Percentiles rank a stretch among this genome's conserved stretches.
Evolutionary conservation across 2,797 vertebrate genomes (phyloP).

Genomic region (Sitta carolinensis): DNA sequence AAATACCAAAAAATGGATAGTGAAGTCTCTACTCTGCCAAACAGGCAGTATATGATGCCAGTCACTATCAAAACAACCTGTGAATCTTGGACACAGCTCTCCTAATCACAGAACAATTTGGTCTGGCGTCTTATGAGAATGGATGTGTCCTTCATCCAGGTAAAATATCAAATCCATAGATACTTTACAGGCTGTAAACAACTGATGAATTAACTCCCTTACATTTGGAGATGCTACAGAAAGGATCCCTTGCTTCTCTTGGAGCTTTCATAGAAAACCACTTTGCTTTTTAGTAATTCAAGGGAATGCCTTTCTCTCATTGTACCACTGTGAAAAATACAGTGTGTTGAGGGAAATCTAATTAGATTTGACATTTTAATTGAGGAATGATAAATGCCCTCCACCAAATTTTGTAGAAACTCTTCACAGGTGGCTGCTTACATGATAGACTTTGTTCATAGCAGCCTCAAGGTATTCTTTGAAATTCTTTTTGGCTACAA

Average conservation of each 20-base stretch:
- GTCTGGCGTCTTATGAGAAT: slow-evolving; percentile 19
- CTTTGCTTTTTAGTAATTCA: slow-evolving; percentile 49
- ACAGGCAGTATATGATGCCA: slow-evolving; percentile 19
- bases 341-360: slow-evolving; percentile 25
- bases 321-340: not conserved
- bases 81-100: slow-evolving; percentile 34
- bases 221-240: not conserved
- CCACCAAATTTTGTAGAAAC: slow-evolving; percentile 37
- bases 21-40: slow-evolving; percentile 52
- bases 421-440: slow-evolving; percentile 52
- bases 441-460: not conserved
- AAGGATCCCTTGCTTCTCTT: not conserved
- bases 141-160: not conserved
- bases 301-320: not conserved
- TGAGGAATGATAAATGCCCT: slow-evolving; percentile 70
- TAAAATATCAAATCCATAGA: slow-evolving; percentile 9
- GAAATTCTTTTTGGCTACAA: not conserved
- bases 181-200: not conserved
- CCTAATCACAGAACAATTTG: slow-evolving; percentile 41
- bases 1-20: slow-evolving; percentile 49
- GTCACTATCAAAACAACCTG: slow-evolving; percentile 36
- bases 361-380: slow-evolving; percentile 71
- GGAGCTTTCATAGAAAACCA: not conserved
- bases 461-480: not conserved
- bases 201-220: slow-evolving; percentile 15